These are phyloP conservation scores for Galerucella nymphaeae DNA, from an alignment of 2,888 invertebrate species.

Conservation along the genomic window DNA sequence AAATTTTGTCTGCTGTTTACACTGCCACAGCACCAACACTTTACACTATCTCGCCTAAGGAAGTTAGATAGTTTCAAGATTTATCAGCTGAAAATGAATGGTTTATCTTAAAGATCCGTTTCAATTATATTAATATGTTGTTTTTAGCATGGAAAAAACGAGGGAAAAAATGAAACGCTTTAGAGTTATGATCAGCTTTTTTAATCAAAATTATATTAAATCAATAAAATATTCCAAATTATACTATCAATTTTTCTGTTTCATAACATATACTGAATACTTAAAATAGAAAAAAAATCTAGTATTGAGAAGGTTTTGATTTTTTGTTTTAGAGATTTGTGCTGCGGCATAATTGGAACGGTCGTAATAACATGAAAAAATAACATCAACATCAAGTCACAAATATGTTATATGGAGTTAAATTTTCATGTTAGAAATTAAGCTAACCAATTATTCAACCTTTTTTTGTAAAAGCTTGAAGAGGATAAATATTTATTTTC, in stretches of 20 bases:
- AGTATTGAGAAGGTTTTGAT: conserved; percentile 12
- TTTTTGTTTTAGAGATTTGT: conserved; percentile 22
- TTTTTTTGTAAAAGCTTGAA: conserved; percentile 35
- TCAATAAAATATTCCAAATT: conserved; percentile 31
- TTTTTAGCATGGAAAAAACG: conserved; percentile 15
- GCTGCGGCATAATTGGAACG: conserved; percentile 20
- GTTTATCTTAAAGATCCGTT: no score
- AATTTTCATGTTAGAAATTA: conserved; percentile 17
- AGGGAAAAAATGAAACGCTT: conserved; percentile 35
- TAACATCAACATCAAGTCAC: conserved; percentile 30
- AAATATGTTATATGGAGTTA: conserved; percentile 10
- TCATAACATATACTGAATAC: not conserved
- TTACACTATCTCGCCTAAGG: no score
- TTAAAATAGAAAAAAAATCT: not conserved
- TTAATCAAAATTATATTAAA: conserved; percentile 46
- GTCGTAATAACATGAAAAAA: conserved; percentile 27
- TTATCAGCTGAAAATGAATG: no score
- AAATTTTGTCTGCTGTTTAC: no score
- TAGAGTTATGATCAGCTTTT: conserved; percentile 39
- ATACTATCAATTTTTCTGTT: not conserved
- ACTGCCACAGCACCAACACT: no score
- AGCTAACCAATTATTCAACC: conserved; percentile 1
- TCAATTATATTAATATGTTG: no score
- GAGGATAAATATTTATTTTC: conserved; percentile 41
- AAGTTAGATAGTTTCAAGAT: no score